Conservation (phyloP, 2,888 invertebrate genomes). For the Esperia sulphurella region DNA sequence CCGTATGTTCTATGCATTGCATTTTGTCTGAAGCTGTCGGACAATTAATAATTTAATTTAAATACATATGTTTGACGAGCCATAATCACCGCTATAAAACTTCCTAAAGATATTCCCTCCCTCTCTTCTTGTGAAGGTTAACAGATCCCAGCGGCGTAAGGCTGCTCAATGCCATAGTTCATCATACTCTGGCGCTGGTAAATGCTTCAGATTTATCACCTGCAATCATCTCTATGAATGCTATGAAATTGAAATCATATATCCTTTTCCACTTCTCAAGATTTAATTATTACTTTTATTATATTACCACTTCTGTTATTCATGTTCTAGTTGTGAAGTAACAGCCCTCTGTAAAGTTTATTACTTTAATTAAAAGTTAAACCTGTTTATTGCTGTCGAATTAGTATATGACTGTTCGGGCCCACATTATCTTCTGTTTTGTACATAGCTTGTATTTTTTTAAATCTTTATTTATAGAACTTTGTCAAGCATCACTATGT, state of each 20-base stretch:
- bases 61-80: constrained; percentile 22
- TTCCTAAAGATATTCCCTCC: not conserved
- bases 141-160: not conserved
- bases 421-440: too few relatives aligned
- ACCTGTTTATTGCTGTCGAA: too few relatives aligned
- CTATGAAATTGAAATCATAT: not conserved
- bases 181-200: not conserved
- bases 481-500: too few relatives aligned
- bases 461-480: too few relatives aligned
- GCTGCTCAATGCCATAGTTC: not conserved
- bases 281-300: too few relatives aligned
- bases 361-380: too few relatives aligned
- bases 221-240: constrained; percentile 16
- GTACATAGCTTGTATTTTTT: too few relatives aligned
- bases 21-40: constrained; percentile 19
- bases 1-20: constrained; percentile 13
- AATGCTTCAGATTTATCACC: constrained; percentile 19
- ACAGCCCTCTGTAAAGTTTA: too few relatives aligned
- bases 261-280: not conserved
- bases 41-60: constrained; percentile 27
- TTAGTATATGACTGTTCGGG: too few relatives aligned
- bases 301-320: too few relatives aligned
- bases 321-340: too few relatives aligned
- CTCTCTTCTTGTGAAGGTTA: not conserved
- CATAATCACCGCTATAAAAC: constrained; percentile 15